Base-by-base conservation (phyloP, 1,140 invertebrate species). In the Trissolcus basalis region DNA sequence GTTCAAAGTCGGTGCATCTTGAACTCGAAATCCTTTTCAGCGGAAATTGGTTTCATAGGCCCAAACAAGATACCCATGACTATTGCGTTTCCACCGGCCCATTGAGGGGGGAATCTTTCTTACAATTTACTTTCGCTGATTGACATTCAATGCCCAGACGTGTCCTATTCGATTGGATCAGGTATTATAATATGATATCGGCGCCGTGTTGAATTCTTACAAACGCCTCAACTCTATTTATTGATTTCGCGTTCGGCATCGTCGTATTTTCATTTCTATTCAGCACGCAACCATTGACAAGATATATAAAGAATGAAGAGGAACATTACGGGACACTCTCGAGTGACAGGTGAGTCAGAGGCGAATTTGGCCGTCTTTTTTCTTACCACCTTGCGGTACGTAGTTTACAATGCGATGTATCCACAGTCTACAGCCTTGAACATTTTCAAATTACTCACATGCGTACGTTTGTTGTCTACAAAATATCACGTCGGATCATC, bases 111-210 rank as follows among this genome's bases (percentile, higher is more conserved):
- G 4, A 12, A 10, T 19, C 15, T 27, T 54, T 47, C 49, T 63
- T 77, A 79, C 73, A 77, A 79, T 77, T 79, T 73, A 79, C 65
- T 77, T 79, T 73, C 73, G 41, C 73, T 68, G 78, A 79, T 77
- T 79, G 78, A 79, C 69, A 79, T 67, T 77, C 69, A 79, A 79
- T 79, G 64, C 76, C 50, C 0, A 50, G 27, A 61, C 49, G 50
- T 48, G 59, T 72, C 64, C 60, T 48, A 44, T 67, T 56, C 60
- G 55, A 69, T 67, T 60, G 60, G 63, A 75, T 64, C 63, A 32
- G 54, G 58, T 72, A 68, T 75, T 79, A 64, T 75, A 71, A 75
- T 19, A 41, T 10, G 68, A 71, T 75, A 27, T 27, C 19, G 6
- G 19, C 72, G 41, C 47, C 32, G 50, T 16, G 50, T 58, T 48